Conservation (phyloP, 1,140 invertebrate species). For the Musca domestica region DNA sequence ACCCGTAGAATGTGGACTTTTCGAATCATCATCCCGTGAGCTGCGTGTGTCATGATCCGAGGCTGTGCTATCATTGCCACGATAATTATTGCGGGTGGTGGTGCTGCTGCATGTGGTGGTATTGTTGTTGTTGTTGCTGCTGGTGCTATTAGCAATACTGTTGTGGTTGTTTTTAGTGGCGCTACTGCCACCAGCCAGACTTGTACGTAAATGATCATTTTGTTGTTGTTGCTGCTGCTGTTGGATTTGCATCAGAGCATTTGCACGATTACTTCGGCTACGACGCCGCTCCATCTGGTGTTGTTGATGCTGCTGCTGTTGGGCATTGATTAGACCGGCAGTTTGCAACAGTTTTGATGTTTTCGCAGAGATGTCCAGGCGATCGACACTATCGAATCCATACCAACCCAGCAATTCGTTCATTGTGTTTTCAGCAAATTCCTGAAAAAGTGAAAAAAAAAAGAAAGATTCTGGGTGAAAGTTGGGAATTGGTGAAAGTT, state of each 20-base stretch:
- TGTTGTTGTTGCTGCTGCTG: constrained; percentile 30
- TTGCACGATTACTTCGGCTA: constrained; percentile 36
- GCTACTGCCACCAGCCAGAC: no score
- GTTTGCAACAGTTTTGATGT: constrained; percentile 46
- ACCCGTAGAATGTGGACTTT: no score
- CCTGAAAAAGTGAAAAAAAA: constrained; percentile 59
- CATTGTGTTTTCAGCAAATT: constrained; percentile 86
- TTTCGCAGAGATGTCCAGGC: constrained; percentile 50
- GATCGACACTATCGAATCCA: constrained; percentile 73
- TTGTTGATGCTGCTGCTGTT: constrained; percentile 36
- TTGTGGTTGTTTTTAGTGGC: no score
- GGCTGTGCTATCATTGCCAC: constrained; percentile 38
- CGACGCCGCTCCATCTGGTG: constrained; percentile 34
- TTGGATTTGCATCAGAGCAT: constrained; percentile 34
- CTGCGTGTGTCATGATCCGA: constrained; percentile 51
- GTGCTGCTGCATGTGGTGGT: not conserved
- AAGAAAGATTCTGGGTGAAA: not conserved
- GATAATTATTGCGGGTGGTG: constrained; percentile 20
- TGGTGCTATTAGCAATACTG: constrained; percentile 18
- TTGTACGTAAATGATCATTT: constrained; percentile 26
- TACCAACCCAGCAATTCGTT: constrained; percentile 88
- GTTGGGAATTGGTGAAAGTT: not conserved
- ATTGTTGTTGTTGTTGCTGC: constrained; percentile 22
- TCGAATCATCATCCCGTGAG: no score
- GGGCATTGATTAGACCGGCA: constrained; percentile 38